Conservation (phyloP, 2,888 invertebrate species). For the Gymnocheta viridis region DNA sequence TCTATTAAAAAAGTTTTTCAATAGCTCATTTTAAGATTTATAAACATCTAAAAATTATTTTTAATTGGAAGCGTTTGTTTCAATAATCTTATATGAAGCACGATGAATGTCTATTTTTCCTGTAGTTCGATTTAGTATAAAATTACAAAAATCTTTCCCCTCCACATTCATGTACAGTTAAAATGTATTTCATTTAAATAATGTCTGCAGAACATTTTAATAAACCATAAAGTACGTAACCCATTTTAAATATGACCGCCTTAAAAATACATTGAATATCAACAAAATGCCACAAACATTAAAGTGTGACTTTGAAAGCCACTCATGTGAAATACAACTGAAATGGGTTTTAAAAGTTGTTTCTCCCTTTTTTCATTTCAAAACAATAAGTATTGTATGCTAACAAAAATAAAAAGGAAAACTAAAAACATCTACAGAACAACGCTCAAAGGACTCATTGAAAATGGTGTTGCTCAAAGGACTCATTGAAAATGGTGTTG, state of each 20-base stretch:
- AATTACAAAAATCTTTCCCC: no score
- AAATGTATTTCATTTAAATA: no score
- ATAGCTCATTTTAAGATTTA: no score
- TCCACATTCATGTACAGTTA: no score
- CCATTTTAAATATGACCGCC: background rate
- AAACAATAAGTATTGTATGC: background rate
- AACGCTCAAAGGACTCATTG: slow-evolving; percentile 54
- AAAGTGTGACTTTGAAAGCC: slow-evolving; percentile 49
- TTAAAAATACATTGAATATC: background rate
- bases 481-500: no score
- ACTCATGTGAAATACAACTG: slow-evolving; percentile 34
- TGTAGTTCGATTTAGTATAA: no score
- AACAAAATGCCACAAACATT: slow-evolving; percentile 52
- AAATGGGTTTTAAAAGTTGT: slow-evolving; percentile 34
- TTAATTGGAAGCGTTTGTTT: no score
- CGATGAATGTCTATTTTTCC: no score
- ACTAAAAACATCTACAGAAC: slow-evolving; percentile 31
- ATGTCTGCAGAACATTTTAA: background rate
- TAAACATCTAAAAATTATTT: no score
- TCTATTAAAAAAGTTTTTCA: no score
- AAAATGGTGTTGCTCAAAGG: slow-evolving; percentile 21
- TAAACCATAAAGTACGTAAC: slow-evolving; percentile 15
- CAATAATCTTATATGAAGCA: no score
- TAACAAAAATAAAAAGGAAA: background rate
- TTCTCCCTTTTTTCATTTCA: background rate